phyloP scores from a whole-genome alignment of 2,113 vertebrate genomes.

The Sapayoa aenigma region DNA sequence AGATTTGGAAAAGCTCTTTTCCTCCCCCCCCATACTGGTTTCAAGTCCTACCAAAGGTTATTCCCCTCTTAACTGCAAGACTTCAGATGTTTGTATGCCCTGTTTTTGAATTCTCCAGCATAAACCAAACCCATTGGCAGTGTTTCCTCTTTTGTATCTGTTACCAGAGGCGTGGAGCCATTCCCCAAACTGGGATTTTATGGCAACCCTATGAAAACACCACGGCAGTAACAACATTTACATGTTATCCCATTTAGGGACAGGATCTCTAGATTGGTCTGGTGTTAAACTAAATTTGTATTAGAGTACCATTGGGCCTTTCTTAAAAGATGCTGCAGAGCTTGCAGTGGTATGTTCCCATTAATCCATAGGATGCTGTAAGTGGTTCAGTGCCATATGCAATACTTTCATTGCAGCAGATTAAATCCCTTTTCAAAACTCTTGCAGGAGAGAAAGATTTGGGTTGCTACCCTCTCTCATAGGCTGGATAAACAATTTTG shows the following conservation, averaged over 20 bases:
- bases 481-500: background rate
- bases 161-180: background rate
- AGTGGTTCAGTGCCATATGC: background rate
- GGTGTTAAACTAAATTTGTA: background rate
- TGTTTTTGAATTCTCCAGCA: background rate
- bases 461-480: background rate
- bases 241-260: background rate
- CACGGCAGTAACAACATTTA: background rate
- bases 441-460: too few relatives aligned
- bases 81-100: fast-evolving
- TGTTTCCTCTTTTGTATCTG: background rate
- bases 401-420: background rate
- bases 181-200: background rate
- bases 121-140: background rate
- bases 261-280: background rate
- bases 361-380: background rate
- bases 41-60: background rate
- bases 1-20: background rate
- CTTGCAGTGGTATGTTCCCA: background rate
- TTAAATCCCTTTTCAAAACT: background rate
- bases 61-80: background rate
- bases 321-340: background rate
- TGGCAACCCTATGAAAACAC: background rate
- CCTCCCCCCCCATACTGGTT: background rate
- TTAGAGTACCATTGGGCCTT: background rate